Evolutionary conservation across 2,113 vertebrate genomes (phyloP).

Genomic region (Pangasianodon gigas): DNA sequence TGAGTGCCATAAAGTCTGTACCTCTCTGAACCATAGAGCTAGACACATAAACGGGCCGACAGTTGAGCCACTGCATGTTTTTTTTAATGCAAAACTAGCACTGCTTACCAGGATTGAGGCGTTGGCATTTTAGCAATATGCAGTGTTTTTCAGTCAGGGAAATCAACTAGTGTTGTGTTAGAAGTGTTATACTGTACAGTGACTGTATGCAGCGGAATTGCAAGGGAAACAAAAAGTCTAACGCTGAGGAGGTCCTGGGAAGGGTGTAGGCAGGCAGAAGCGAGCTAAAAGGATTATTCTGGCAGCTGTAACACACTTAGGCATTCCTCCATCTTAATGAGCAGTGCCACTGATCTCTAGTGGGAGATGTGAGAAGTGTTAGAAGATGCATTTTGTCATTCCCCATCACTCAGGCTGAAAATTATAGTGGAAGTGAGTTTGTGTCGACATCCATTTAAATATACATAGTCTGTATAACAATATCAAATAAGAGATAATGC

Average conservation of each 20-base stretch:
- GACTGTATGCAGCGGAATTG: neutral
- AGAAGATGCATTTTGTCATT: neutral
- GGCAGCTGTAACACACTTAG: neutral
- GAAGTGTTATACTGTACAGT: neutral
- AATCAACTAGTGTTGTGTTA: neutral
- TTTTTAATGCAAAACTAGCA: neutral
- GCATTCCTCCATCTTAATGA: neutral
- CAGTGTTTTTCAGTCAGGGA: neutral
- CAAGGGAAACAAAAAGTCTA: neutral
- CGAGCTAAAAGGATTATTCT: slow-evolving; percentile 14
- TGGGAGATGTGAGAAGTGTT: neutral
- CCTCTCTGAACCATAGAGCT: neutral
- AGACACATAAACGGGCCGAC: neutral
- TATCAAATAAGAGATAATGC: neutral
- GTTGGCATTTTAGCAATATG: neutral
- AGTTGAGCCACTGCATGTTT: neutral
- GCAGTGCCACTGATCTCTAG: neutral
- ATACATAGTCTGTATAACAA: neutral
- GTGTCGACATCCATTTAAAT: neutral
- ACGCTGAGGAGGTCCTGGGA: neutral
- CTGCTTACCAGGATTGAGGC: neutral
- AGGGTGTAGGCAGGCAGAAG: neutral
- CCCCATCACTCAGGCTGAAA: slow-evolving; percentile 5
- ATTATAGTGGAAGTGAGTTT: neutral
- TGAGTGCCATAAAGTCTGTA: neutral